phyloP scores from a whole-genome alignment of 2,888 invertebrate genomes.

The Hofmannophila pseudospretella region DNA sequence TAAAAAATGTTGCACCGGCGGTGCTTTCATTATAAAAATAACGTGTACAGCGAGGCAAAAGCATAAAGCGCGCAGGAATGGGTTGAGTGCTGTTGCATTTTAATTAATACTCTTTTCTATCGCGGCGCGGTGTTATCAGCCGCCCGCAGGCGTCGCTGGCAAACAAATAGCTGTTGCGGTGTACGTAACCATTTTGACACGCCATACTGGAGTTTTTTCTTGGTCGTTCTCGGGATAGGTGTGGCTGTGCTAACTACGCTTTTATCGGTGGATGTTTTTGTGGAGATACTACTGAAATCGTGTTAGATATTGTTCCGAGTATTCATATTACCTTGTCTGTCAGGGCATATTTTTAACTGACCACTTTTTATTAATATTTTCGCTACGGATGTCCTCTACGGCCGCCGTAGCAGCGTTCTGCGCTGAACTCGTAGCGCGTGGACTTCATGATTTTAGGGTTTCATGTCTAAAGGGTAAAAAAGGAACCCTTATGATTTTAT shows the following conservation, averaged over 20 bases:
- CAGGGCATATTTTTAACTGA: too few species aligned
- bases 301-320: too few species aligned
- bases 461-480: too few species aligned
- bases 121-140: conserved; percentile 69
- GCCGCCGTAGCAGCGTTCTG: too few species aligned
- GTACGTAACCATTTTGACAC: conserved; percentile 61
- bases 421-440: too few species aligned
- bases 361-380: too few species aligned
- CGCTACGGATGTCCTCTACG: too few species aligned
- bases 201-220: conserved; percentile 46
- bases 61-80: conserved; percentile 60
- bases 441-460: too few species aligned
- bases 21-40: conserved; percentile 42
- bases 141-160: conserved; percentile 60
- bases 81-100: conserved; percentile 73
- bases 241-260: too few species aligned
- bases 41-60: conserved; percentile 33
- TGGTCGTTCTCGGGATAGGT: conserved; percentile 11
- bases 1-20: conserved; percentile 23
- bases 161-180: conserved; percentile 65
- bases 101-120: conserved; percentile 77
- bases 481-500: too few species aligned
- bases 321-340: too few species aligned
- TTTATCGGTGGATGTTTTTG: background rate
- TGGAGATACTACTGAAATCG: too few species aligned